Percentiles rank a stretch among this genome's conserved stretches.
Evolutionary conservation across 2,113 vertebrate species (phyloP).

Genomic region (Bostrychus sinensis): DNA sequence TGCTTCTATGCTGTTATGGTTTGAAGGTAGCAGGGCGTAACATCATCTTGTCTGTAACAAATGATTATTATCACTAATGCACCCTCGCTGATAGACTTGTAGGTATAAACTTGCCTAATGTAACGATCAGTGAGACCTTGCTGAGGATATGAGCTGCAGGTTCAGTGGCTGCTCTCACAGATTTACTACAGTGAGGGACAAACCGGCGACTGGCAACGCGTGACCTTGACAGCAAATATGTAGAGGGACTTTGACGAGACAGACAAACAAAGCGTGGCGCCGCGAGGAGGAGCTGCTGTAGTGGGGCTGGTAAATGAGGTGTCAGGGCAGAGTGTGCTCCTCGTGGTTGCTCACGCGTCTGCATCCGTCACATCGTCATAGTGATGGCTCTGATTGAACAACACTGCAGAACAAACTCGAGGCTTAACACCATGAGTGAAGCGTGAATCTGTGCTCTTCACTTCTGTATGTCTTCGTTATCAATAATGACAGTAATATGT

Average conservation of each 20-base stretch:
- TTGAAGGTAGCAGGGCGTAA: too few relatives aligned
- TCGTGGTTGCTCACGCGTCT: slow-evolving; percentile 58
- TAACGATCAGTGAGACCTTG: slow-evolving; percentile 56
- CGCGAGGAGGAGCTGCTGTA: slow-evolving; percentile 36
- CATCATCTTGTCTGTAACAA: slow-evolving; percentile 14
- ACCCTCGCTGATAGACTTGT: slow-evolving; percentile 45
- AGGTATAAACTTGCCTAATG: slow-evolving; percentile 59
- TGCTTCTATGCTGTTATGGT: too few relatives aligned
- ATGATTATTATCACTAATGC: slow-evolving; percentile 47
- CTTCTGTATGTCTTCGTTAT: slow-evolving; percentile 10
- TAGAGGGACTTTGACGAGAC: slow-evolving; percentile 69
- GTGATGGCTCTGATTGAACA: slow-evolving; percentile 68
- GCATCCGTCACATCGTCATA: slow-evolving; percentile 56
- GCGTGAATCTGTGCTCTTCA: slow-evolving; percentile 9
- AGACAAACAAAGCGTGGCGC: slow-evolving; percentile 69
- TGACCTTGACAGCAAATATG: slow-evolving; percentile 67
- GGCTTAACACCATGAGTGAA: slow-evolving; percentile 41
- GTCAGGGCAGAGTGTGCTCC: slow-evolving; percentile 63
- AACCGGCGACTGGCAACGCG: slow-evolving; percentile 54
- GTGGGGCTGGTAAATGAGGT: slow-evolving; percentile 59
- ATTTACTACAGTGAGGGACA: slow-evolving; percentile 47
- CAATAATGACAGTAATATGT: slow-evolving; percentile 18
- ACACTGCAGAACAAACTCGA: slow-evolving; percentile 34
- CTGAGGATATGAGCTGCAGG: slow-evolving; percentile 33
- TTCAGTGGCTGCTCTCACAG: slow-evolving; percentile 37